Evolutionary conservation across 2,113 vertebrate species (phyloP), one percentile per base, ranked within the genome.

Genomic region (Anas platyrhynchos): DNA sequence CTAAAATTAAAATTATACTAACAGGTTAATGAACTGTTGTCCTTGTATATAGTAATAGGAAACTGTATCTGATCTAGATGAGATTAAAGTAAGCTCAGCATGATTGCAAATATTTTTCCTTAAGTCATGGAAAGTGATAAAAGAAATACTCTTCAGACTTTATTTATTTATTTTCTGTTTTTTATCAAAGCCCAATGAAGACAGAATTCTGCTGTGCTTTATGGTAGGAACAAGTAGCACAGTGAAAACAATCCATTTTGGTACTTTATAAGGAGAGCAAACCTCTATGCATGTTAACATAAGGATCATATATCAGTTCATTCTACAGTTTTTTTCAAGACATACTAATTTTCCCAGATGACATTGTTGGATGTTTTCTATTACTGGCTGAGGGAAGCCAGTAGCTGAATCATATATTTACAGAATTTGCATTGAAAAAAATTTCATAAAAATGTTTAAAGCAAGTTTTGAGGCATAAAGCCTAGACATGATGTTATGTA

Each of bases 311-410:
- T 43, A 86, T 78, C 52, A 26, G 48, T 84, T 75, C 38, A 78
- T 15, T 59, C n/a, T 65, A 46, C 13, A 55, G 34, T 77, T 91
- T 91, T 41, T 83, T 89, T 59, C 34, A 95, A 94, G 44, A 89
- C 59, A 12, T 63, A 80, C 52, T 92, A 44, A 85, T 93, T 95
- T 91, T 91, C 71, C 80, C 71, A 83, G 54, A 91, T 91, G 89
- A 94, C 41, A 69, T 34, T 85, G 62, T 84, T 82, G 84, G 66
- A 93, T 88, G 43, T 69, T 89, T 91, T 93, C 63, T 83, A 59
- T 93, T 89, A 83, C 44, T 85, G 66, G 20, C 38, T 65, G 87
- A 88, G 13, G 25, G 67, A 95, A 95, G 11, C 10, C 14, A 48
- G 82, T 17, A 85, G n/a, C 36, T 83, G 75, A 92, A 94, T 91